Evolutionary conservation across 2,888 invertebrate genomes (phyloP).

Genomic region (Eupithecia pulchellata): DNA sequence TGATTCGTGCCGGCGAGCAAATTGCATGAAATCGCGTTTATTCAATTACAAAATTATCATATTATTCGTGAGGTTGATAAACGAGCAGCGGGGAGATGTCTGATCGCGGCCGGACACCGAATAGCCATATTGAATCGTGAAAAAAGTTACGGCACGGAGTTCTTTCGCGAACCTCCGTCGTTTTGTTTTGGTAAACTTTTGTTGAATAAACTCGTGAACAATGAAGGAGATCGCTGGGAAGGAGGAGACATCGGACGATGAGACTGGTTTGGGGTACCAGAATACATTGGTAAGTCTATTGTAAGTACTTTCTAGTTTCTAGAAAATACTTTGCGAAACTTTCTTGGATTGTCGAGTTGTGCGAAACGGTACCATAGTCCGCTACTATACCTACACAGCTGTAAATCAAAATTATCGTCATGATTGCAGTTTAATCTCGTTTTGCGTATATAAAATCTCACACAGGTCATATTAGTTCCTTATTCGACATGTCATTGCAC

Average conservation of each 20-base stretch:
- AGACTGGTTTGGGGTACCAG: slow-evolving; percentile 89
- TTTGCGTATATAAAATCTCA: not conserved
- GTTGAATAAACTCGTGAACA: slow-evolving; percentile 57
- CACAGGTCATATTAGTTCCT: not conserved
- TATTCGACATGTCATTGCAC: not conserved
- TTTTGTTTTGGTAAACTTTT: slow-evolving; percentile 70
- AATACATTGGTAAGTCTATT: slow-evolving; percentile 87
- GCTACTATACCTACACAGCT: not conserved
- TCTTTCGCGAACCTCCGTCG: slow-evolving; percentile 44
- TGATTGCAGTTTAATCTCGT: slow-evolving; percentile 7
- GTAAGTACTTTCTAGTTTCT: slow-evolving; percentile 73
- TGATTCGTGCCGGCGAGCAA: slow-evolving; percentile 63
- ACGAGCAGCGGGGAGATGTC: slow-evolving; percentile 62
- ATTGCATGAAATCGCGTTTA: slow-evolving; percentile 78
- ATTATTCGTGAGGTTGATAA: slow-evolving; percentile 63
- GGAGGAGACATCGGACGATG: slow-evolving; percentile 84
- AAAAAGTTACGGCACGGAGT: slow-evolving; percentile 49
- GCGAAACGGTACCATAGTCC: not conserved
- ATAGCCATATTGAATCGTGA: slow-evolving; percentile 56
- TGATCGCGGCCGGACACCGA: slow-evolving; percentile 62
- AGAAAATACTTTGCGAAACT: slow-evolving; percentile 51
- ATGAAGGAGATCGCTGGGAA: slow-evolving; percentile 73
- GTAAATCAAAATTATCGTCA: slow-evolving; percentile 8
- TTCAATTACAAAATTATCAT: slow-evolving; percentile 78
- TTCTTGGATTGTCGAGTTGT: slow-evolving; percentile 7